Conservation (phyloP, 2,797 vertebrate species). For the Yasuhikotakia modesta region DNA sequence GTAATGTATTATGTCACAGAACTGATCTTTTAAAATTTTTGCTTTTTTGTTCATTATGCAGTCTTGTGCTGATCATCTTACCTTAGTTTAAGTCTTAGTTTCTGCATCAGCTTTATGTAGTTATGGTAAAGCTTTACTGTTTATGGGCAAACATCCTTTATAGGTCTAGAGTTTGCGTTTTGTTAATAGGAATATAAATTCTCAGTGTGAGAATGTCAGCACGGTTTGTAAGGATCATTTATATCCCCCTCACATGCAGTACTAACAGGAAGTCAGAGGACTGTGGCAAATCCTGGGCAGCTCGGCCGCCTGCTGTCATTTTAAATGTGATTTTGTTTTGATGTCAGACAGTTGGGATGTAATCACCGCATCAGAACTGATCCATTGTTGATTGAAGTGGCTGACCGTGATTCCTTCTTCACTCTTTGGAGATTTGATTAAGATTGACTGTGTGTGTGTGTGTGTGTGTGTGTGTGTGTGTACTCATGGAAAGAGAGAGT, state of each 20-base stretch:
- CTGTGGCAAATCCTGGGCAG: background rate
- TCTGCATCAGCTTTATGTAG: background rate
- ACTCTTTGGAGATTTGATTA: slow-evolving; percentile 49
- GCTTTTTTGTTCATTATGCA: background rate
- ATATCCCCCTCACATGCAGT: background rate
- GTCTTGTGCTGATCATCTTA: background rate
- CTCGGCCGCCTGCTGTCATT: background rate
- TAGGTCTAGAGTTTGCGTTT: too few relatives aligned
- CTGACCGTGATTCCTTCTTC: slow-evolving; percentile 38
- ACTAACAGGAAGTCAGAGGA: background rate
- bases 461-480: slow-evolving; percentile 19
- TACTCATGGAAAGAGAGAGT: slow-evolving; percentile 54
- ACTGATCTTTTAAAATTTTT: background rate
- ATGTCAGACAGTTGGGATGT: background rate
- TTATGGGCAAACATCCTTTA: background rate
- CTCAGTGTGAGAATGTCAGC: too few relatives aligned
- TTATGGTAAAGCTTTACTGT: too few relatives aligned
- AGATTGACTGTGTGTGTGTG: slow-evolving; percentile 35
- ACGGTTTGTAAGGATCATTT: background rate
- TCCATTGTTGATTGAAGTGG: slow-evolving; percentile 44
- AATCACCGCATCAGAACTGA: slow-evolving; percentile 6
- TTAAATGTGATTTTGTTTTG: background rate
- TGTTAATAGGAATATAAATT: too few relatives aligned
- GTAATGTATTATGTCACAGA: too few relatives aligned
- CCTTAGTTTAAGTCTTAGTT: background rate